Conservation (phyloP, 2,113 vertebrate species). For the Litocranius walleri region DNA sequence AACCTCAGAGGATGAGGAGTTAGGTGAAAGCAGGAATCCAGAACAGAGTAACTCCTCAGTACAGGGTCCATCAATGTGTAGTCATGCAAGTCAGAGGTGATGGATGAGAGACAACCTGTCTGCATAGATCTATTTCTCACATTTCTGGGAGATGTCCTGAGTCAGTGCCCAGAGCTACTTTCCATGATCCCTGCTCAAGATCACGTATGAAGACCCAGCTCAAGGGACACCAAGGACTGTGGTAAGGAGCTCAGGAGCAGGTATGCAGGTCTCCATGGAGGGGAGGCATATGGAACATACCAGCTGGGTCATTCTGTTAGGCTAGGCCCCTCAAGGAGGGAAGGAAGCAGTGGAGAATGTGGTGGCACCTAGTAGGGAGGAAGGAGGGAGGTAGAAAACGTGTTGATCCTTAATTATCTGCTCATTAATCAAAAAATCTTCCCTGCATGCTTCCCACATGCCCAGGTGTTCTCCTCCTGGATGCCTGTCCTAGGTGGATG, state of each 20-base stretch:
- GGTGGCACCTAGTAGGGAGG: background rate
- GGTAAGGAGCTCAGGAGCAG: background rate
- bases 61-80: background rate
- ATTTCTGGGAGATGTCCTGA: background rate
- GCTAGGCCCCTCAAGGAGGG: background rate
- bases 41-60: background rate
- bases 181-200: background rate
- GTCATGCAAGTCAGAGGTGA: background rate
- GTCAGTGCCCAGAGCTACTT: background rate
- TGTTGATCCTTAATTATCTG: background rate
- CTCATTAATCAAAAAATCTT: background rate
- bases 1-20: background rate
- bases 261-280: background rate
- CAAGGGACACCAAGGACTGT: background rate
- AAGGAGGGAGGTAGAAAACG: background rate
- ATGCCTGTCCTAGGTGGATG: background rate
- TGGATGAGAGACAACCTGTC: background rate
- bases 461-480: background rate
- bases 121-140: background rate
- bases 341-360: background rate
- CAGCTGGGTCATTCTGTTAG: background rate
- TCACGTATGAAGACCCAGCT: background rate
- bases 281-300: fast-evolving
- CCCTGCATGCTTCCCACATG: background rate
- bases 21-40: background rate